phyloP scores from a whole-genome alignment of 1,140 invertebrate genomes.

The Vollenhovia emeryi region DNA sequence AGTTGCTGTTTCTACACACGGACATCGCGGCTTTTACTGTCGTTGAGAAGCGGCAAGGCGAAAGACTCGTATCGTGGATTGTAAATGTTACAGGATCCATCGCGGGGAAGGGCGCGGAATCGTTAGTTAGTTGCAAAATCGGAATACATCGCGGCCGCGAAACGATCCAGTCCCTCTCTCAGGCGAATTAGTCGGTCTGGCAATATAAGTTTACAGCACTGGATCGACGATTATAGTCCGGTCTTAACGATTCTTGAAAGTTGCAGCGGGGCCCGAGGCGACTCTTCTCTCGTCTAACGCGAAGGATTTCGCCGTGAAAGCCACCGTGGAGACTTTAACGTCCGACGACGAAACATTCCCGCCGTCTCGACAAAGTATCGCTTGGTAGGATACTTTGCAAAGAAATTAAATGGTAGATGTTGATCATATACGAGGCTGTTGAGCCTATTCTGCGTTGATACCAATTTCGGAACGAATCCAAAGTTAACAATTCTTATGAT shows the following conservation, averaged over 20 bases:
- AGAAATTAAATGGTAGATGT: neutral
- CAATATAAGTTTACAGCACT: conserved; percentile 76
- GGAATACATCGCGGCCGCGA: conserved; percentile 27
- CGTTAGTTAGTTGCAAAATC: conserved; percentile 64
- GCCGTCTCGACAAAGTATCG: conserved; percentile 26
- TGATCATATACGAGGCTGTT: neutral
- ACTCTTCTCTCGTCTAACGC: conserved; percentile 53
- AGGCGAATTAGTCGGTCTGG: conserved; percentile 50
- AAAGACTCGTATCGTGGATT: conserved; percentile 51
- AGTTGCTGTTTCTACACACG: conserved; percentile 26
- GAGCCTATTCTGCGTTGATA: neutral
- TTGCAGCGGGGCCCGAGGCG: conserved; percentile 57
- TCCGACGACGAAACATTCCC: conserved; percentile 51
- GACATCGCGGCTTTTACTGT: conserved; percentile 11
- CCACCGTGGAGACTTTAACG: conserved; percentile 68
- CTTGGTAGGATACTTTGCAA: neutral
- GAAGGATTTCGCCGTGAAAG: conserved; percentile 57
- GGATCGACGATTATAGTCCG: conserved; percentile 74
- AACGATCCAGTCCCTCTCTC: conserved; percentile 50
- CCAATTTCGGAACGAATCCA: neutral
- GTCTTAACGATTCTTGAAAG: conserved; percentile 76
- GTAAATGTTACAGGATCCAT: conserved; percentile 35
- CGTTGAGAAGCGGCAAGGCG: conserved; percentile 16
- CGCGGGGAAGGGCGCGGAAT: conserved; percentile 41
- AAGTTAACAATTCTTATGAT: neutral